Percentiles rank a stretch among this genome's conserved stretches.
Evolutionary conservation across 2,113 vertebrate species (phyloP).

Genomic region (Machaerirhynchus nigripectus): DNA sequence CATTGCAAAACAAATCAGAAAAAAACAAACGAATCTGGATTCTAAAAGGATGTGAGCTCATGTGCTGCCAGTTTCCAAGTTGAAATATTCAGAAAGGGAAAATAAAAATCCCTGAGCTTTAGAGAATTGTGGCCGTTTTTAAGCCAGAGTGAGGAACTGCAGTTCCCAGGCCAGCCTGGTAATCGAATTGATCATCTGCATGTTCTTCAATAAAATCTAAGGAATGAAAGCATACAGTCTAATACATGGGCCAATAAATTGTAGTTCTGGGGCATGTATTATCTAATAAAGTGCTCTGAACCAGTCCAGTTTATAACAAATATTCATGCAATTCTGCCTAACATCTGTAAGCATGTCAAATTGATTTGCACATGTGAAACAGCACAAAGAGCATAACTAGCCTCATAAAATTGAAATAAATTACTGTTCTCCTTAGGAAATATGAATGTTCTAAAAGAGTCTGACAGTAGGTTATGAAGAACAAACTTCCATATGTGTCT

Average conservation of each 20-base stretch:
- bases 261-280: not conserved
- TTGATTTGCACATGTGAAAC: constrained; percentile 13
- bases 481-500: not conserved
- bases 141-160: not conserved
- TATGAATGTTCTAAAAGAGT: not conserved
- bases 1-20: not conserved
- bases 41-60: not conserved
- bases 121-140: not conserved
- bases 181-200: constrained; percentile 12
- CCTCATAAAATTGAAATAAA: constrained; percentile 38
- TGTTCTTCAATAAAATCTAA: constrained; percentile 8
- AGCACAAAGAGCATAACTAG: constrained; percentile 9
- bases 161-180: not conserved
- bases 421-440: constrained; percentile 9
- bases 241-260: not conserved
- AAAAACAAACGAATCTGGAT: not conserved
- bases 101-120: not conserved
- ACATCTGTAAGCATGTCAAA: constrained; percentile 21
- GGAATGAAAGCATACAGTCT: not conserved
- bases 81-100: constrained; percentile 6
- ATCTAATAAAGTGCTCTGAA: not conserved
- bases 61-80: not conserved
- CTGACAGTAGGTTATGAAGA: not conserved
- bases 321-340: not conserved
- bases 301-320: not conserved